Conservation (phyloP, 2,888 invertebrate species). For the Trichogramma dendrolimi region DNA sequence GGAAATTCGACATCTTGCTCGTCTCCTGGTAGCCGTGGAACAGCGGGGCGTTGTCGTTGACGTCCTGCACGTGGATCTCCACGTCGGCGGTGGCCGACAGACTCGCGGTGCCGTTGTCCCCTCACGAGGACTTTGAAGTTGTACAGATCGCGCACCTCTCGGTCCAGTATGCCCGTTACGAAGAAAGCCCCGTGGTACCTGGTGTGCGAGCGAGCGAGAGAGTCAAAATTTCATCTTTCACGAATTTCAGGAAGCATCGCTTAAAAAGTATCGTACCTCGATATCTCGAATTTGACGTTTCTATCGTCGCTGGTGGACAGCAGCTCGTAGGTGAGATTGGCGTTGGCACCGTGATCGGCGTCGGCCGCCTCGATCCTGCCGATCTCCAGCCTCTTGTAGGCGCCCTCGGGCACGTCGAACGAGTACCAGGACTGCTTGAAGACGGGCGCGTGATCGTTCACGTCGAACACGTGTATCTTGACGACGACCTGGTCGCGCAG, state of each 20-base stretch:
- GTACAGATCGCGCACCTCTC: slow-evolving; percentile 69
- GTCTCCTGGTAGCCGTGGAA: slow-evolving; percentile 74
- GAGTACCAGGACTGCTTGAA: slow-evolving; percentile 80
- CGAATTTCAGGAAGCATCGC: neutral
- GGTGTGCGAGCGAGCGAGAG: neutral
- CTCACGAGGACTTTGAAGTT: slow-evolving; percentile 68
- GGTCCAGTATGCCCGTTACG: slow-evolving; percentile 72
- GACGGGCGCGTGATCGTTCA: slow-evolving; percentile 80
- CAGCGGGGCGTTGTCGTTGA: slow-evolving; percentile 78
- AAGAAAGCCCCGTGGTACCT: slow-evolving; percentile 61
- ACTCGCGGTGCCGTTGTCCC: slow-evolving; percentile 65
- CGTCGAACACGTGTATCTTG: slow-evolving; percentile 70
- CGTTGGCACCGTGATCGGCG: slow-evolving; percentile 75
- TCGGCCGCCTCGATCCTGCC: slow-evolving; percentile 77
- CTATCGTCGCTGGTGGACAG: slow-evolving; percentile 52
- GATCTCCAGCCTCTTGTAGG: slow-evolving; percentile 66
- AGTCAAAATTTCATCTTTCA: too few relatives aligned
- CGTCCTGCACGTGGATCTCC: slow-evolving; percentile 75
- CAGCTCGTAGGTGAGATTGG: slow-evolving; percentile 67
- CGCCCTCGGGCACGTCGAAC: slow-evolving; percentile 77
- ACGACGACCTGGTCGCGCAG: slow-evolving; percentile 67
- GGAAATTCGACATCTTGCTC: slow-evolving; percentile 54
- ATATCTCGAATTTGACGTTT: slow-evolving; percentile 61
- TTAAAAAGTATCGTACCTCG: slow-evolving; percentile 36
- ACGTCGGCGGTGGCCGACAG: slow-evolving; percentile 72